These are phyloP conservation scores for Hyphantria cunea DNA, from an alignment of 1,140 invertebrate genomes.

Conservation along the genomic window DNA sequence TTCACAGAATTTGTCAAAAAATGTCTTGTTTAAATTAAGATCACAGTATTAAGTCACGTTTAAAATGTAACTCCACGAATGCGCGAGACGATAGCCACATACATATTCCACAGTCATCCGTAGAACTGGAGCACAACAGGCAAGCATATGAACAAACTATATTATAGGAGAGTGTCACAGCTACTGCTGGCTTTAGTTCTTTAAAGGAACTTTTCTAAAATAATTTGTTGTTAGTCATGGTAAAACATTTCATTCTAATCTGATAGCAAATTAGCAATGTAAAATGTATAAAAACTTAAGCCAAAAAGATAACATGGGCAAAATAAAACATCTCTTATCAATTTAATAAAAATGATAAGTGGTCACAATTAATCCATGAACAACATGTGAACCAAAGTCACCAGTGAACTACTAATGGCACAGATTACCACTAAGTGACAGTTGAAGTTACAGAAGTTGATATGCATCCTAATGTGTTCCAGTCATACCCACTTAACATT, in stretches of 20 bases:
- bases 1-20: conserved; percentile 78
- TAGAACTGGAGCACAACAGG: conserved; percentile 64
- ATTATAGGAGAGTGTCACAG: conserved; percentile 62
- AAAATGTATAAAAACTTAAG: conserved; percentile 30
- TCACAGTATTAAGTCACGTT: conserved; percentile 81
- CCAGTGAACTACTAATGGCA: conserved; percentile 38
- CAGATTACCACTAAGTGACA: conserved; percentile 52
- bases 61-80: conserved; percentile 76
- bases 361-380: conserved; percentile 36
- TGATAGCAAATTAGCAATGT: conserved; percentile 29
- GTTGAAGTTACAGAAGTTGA: conserved; percentile 45
- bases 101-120: conserved; percentile 80
- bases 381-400: conserved; percentile 45
- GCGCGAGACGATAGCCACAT: conserved; percentile 65
- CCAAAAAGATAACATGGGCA: conserved; percentile 48
- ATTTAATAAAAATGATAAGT: conserved; percentile 48
- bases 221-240: conserved; percentile 17
- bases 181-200: conserved; percentile 53
- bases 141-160: conserved; percentile 43
- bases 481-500: conserved; percentile 61
- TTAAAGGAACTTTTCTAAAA: conserved; percentile 23
- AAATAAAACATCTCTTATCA: conserved; percentile 47
- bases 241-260: conserved; percentile 28
- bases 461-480: conserved; percentile 74
- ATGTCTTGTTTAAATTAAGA: conserved; percentile 79